Conservation (phyloP, 2,888 invertebrate species). For the Esperia sulphurella region DNA sequence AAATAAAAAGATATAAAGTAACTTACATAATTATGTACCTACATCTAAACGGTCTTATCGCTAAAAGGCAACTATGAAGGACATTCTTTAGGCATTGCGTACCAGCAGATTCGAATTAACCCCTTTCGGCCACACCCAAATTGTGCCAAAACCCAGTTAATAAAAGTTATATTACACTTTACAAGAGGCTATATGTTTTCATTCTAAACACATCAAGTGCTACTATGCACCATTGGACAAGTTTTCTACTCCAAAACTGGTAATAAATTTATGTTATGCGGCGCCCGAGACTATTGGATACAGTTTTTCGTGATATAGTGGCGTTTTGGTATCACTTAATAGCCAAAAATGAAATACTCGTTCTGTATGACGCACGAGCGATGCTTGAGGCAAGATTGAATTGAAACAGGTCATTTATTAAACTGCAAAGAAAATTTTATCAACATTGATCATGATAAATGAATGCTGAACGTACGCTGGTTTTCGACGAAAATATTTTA, state of each 20-base stretch:
- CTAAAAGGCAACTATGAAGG: too few species aligned
- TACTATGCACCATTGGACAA: constrained; percentile 20
- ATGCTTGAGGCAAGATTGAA: constrained; percentile 16
- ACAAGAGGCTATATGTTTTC: constrained; percentile 13
- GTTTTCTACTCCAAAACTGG: constrained; percentile 24
- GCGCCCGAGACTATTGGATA: constrained; percentile 35
- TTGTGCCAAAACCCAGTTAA: too few species aligned
- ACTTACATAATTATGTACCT: too few species aligned
- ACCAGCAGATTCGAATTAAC: too few species aligned
- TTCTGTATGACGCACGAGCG: constrained; percentile 28
- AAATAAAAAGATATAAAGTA: too few species aligned
- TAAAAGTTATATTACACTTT: background rate
- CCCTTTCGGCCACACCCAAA: too few species aligned
- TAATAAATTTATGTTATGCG: constrained; percentile 31
- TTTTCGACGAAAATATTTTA: too few species aligned
- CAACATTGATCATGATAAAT: too few species aligned
- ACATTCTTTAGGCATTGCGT: too few species aligned
- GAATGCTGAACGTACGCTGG: too few species aligned
- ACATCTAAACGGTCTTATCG: too few species aligned
- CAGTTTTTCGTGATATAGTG: constrained; percentile 41
- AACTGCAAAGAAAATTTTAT: background rate
- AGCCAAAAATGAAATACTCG: constrained; percentile 36
- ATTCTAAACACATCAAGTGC: constrained; percentile 25
- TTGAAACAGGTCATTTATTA: constrained; percentile 14
- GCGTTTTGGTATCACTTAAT: constrained; percentile 39